Conservation (phyloP, 23 tunicate genomes). For the Aplidium turbinatum region DNA sequence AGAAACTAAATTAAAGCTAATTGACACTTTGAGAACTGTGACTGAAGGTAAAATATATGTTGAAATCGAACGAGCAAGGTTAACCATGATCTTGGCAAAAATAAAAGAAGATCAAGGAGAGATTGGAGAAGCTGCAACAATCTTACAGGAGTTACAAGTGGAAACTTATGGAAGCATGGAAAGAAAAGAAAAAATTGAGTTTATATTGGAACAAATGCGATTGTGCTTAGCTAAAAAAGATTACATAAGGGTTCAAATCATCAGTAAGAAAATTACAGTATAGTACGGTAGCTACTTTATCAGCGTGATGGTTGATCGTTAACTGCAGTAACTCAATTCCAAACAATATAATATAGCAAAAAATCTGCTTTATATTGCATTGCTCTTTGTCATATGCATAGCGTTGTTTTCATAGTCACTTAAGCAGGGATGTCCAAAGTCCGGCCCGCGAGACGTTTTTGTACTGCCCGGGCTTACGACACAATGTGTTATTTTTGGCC, state of each 20-base stretch:
- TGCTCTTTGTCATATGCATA: no score
- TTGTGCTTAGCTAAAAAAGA: conserved; percentile 92
- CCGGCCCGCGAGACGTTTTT: no score
- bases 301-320: no score
- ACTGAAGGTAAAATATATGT: conserved; percentile 97
- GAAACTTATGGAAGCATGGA: conserved; percentile 99
- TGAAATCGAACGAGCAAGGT: conserved; percentile 91
- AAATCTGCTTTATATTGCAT: no score
- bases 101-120: conserved; percentile 81
- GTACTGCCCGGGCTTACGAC: no score
- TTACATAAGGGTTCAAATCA: conserved; percentile 87
- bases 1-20: conserved; percentile 70
- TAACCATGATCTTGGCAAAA: conserved; percentile 83
- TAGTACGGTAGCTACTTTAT: no score
- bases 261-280: conserved; percentile 94
- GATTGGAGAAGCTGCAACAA: conserved; percentile 75
- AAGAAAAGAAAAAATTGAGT: conserved; percentile 91
- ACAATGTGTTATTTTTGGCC: no score
- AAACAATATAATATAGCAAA: no score
- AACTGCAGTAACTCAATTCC: no score
- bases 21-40: conserved; percentile 80
- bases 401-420: no score
- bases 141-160: conserved; percentile 89
- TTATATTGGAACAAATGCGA: conserved; percentile 96
- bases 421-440: no score